Evolutionary conservation across 2,797 vertebrate genomes (phyloP).

Genomic region (Lophius americanus): DNA sequence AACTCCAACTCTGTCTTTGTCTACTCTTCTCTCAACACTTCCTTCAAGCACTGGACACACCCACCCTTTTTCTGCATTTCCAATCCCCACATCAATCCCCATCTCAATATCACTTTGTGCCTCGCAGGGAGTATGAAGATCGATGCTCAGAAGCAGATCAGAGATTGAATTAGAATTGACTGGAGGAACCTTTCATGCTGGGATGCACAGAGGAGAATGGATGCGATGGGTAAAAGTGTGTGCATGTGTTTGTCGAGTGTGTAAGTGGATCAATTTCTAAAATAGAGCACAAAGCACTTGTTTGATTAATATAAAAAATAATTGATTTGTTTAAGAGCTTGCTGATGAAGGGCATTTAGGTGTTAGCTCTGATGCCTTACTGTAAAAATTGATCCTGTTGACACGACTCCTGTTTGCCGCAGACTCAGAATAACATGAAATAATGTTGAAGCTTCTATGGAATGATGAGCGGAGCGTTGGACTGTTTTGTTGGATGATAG

Average conservation of each 20-base stretch:
- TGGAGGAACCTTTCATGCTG: slow-evolving; percentile 40
- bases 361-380: background rate
- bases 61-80: slow-evolving; percentile 16
- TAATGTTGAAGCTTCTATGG: too few species aligned
- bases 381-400: slow-evolving; percentile 37
- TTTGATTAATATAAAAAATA: slow-evolving; percentile 68
- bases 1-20: slow-evolving; percentile 6
- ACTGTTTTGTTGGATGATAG: too few species aligned
- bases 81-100: slow-evolving; percentile 66
- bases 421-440: too few species aligned
- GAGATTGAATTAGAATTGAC: slow-evolving; percentile 75
- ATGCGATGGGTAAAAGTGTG: background rate
- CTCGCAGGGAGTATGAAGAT: slow-evolving; percentile 54
- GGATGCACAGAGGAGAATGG: slow-evolving; percentile 24
- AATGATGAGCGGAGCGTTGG: too few species aligned
- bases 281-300: slow-evolving; percentile 25
- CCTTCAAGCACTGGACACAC: slow-evolving; percentile 22
- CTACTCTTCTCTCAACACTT: slow-evolving; percentile 9
- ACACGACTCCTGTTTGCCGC: slow-evolving; percentile 3
- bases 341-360: slow-evolving; percentile 44
- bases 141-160: slow-evolving; percentile 65
- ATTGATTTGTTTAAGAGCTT: slow-evolving; percentile 51
- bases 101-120: slow-evolving; percentile 60
- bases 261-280: slow-evolving; percentile 49
- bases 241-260: slow-evolving; percentile 23